These are phyloP conservation scores for Pachydiplax longipennis DNA, from an alignment of 2,888 invertebrate genomes.

Conservation along the genomic window DNA sequence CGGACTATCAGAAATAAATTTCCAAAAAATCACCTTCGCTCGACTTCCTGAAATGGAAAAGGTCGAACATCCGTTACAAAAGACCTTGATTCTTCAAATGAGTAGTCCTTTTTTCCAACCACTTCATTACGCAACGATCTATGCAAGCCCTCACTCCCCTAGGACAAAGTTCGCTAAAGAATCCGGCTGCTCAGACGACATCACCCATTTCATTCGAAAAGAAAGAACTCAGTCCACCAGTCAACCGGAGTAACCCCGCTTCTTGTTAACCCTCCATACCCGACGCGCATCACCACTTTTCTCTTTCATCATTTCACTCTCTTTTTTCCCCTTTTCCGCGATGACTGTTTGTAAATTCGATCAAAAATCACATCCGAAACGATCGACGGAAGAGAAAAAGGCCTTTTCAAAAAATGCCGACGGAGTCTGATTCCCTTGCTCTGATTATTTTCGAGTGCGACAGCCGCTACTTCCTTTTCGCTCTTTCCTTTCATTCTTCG, in stretches of 20 bases:
- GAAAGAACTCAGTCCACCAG: background rate
- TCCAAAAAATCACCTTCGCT: too few species aligned
- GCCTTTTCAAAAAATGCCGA: background rate
- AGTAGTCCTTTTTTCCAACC: background rate
- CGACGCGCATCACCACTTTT: background rate
- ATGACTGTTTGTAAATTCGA: slow-evolving; percentile 38
- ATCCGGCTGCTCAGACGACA: background rate
- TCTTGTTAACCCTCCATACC: background rate
- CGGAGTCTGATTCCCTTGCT: slow-evolving; percentile 28
- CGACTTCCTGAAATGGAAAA: too few species aligned
- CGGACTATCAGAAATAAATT: too few species aligned
- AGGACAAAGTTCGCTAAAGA: background rate
- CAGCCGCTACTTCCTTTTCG: background rate
- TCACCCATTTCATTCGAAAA: background rate
- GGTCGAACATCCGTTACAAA: too few species aligned
- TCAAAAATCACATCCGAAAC: slow-evolving; percentile 15
- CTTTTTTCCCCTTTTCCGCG: background rate
- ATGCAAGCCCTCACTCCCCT: background rate
- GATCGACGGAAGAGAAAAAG: background rate
- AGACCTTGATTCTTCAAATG: too few species aligned
- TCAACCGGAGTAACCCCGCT: background rate
- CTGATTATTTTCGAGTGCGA: slow-evolving; percentile 14
- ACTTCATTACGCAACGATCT: background rate
- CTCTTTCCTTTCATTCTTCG: background rate
- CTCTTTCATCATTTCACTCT: background rate